Evolutionary conservation across 2,113 vertebrate genomes (phyloP).

Genomic region (Cryptomyrus ogoouensis): DNA sequence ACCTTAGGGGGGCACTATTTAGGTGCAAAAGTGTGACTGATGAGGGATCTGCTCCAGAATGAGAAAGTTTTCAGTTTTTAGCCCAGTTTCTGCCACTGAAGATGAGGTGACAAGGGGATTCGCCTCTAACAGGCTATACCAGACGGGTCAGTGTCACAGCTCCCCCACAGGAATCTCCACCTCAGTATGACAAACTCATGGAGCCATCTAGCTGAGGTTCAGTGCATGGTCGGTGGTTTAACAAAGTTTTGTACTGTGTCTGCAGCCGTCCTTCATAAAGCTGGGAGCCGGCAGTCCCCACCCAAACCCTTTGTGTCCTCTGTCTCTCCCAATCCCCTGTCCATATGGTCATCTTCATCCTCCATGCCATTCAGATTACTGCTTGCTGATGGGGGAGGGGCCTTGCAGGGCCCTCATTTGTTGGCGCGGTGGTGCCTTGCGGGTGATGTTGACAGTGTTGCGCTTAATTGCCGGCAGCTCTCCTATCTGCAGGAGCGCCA

Average conservation of each 20-base stretch:
- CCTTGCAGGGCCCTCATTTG: neutral
- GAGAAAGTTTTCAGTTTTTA: neutral
- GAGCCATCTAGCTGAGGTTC: neutral
- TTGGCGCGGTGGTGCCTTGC: neutral
- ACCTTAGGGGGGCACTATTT: neutral
- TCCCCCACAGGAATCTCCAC: neutral
- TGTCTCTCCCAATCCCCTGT: neutral
- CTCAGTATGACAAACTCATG: neutral
- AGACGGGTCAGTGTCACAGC: neutral
- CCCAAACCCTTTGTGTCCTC: neutral
- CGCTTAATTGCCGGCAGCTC: neutral
- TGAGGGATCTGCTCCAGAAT: neutral
- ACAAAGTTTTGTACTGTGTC: neutral
- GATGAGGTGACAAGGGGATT: neutral
- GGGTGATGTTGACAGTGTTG: slow-evolving; percentile 15
- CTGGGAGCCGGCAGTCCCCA: neutral
- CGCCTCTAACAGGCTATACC: neutral
- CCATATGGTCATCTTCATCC: neutral
- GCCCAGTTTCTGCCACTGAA: neutral
- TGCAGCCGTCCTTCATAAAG: neutral
- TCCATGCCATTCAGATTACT: neutral
- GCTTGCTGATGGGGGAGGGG: neutral
- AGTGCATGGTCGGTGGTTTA: neutral
- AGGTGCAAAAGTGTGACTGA: neutral
- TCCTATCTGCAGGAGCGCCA: neutral